phyloP scores from a whole-genome alignment of 2,113 vertebrate species.

The Protobothrops flavoviridis region DNA sequence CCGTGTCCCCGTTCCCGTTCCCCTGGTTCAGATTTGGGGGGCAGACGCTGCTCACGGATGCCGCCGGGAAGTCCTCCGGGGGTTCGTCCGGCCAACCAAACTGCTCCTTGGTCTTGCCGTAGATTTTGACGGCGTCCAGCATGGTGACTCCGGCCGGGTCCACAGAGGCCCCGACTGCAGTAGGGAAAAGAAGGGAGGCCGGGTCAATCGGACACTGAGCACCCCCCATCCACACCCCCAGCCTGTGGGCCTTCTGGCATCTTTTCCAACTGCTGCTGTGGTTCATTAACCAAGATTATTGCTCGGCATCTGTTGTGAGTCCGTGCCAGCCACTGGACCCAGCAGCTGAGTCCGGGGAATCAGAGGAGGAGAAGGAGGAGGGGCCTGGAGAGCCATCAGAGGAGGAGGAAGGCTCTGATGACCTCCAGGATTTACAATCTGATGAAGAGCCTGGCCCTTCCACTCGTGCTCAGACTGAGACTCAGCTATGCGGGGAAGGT shows the following conservation, averaged over 20 bases:
- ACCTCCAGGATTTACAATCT: too few relatives aligned
- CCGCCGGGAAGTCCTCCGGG: constrained; percentile 92
- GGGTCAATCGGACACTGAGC: neutral
- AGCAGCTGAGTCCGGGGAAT: too few relatives aligned
- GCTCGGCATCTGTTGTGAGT: too few relatives aligned
- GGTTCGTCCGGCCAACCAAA: constrained; percentile 99
- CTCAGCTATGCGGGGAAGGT: too few relatives aligned
- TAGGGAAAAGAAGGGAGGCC: accelerated
- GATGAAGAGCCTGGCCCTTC: too few relatives aligned
- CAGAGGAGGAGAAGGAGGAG: too few relatives aligned
- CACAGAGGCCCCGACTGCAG: constrained; percentile 91
- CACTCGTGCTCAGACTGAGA: too few relatives aligned
- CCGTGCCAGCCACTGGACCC: too few relatives aligned
- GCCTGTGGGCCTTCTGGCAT: neutral
- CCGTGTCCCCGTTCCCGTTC: constrained; percentile 84
- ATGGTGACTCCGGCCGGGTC: constrained; percentile 98
- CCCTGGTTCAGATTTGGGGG: constrained; percentile 90
- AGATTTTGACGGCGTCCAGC: constrained; percentile 98
- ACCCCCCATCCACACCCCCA: too few relatives aligned
- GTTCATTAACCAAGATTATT: neutral
- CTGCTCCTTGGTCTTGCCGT: constrained; percentile 99
- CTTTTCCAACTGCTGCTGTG: neutral
- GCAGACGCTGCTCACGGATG: constrained; percentile 91
- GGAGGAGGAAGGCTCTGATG: too few relatives aligned
- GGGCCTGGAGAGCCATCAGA: too few relatives aligned